Evolutionary conservation across 2,888 invertebrate species (phyloP), one percentile per base, ranked within the genome.

Genomic region (Plagiodera versicolora): DNA sequence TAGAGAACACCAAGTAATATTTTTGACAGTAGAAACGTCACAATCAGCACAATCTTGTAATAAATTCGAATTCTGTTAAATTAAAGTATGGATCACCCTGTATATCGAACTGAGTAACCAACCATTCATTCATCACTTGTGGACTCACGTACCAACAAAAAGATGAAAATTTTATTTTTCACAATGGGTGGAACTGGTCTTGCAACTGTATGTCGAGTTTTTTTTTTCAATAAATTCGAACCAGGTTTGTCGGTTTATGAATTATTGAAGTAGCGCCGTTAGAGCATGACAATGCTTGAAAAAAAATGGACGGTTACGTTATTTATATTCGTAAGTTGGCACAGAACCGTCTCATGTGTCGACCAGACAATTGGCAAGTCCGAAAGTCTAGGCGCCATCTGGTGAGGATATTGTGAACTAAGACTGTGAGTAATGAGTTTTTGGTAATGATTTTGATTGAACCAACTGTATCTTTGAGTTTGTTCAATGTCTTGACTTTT

Each of bases 251-350:
- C 44, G 16, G 35, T 53, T 53, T 53, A 53, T 53, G 53, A 53
- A 53, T 53, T 53, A 53, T 53, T 53, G 24, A 53, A 53, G n/a
- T 35, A 44, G 24, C 17, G 44, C 44, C 53, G 28, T 19, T 53
- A 39, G 53, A 53, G 24, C 44, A 53, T 53, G 44, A 24, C 53
- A 53, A 53, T 53, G 44, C 20, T 3, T 4, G 20, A 10, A n/a
- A 51, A 32, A 19, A 39, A 53, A 53, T 16, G 24, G 16, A 17
- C 44, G 45, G 53, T 44, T 45, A 39, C 19, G 19, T 39, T 3
- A 28, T 53, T 44, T 45, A 35, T 53, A 14, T 53, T 39, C 14
- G 39, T 35, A 53, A 14, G 24, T 20, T 8, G 35, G 35, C 20
- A 39, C 35, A 39, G 39, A 52, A 52, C 32, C 39, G 39, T 52